Evolutionary conservation across 1,140 invertebrate genomes (phyloP).

Genomic region (Magallana angulata): DNA sequence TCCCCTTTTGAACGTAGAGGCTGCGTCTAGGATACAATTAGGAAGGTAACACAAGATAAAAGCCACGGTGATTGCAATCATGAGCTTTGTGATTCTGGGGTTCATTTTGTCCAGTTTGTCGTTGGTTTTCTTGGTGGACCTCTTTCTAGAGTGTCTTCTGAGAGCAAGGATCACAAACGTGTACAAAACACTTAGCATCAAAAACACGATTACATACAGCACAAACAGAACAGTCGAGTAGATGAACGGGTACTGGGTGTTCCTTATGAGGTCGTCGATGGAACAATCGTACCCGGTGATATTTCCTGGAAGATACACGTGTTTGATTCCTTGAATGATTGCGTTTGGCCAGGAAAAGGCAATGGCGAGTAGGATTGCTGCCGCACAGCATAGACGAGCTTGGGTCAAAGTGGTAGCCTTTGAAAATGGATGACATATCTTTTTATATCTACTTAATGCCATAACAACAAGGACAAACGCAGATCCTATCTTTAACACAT

Average conservation of each 20-base stretch:
- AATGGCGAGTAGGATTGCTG: conserved; percentile 41
- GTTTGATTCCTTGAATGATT: conserved; percentile 51
- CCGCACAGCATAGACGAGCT: conserved; percentile 41
- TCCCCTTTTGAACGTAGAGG: conserved; percentile 38
- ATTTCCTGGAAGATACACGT: conserved; percentile 48
- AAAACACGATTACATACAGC: conserved; percentile 47
- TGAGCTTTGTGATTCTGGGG: conserved; percentile 45
- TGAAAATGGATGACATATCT: conserved; percentile 53
- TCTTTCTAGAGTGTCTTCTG: conserved; percentile 20
- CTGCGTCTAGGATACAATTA: conserved; percentile 34
- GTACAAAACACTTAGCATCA: conserved; percentile 49
- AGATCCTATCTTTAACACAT: conserved; percentile 52
- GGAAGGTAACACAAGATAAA: conserved; percentile 48
- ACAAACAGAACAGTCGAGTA: conserved; percentile 50
- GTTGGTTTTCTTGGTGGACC: neutral
- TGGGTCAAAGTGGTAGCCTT: conserved; percentile 33
- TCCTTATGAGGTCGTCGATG: conserved; percentile 42
- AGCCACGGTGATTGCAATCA: conserved; percentile 46
- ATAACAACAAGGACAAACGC: conserved; percentile 56
- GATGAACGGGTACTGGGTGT: conserved; percentile 54
- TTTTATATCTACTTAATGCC: conserved; percentile 49
- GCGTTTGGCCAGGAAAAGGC: conserved; percentile 53
- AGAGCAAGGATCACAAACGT: conserved; percentile 26
- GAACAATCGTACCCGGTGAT: conserved; percentile 56
- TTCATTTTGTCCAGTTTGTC: conserved; percentile 30